A percentile compares a stretch with the other conserved stretches of the same genome.
Evolutionary conservation across 2,113 vertebrate genomes (phyloP).

Genomic region (Grammomys surdaster): DNA sequence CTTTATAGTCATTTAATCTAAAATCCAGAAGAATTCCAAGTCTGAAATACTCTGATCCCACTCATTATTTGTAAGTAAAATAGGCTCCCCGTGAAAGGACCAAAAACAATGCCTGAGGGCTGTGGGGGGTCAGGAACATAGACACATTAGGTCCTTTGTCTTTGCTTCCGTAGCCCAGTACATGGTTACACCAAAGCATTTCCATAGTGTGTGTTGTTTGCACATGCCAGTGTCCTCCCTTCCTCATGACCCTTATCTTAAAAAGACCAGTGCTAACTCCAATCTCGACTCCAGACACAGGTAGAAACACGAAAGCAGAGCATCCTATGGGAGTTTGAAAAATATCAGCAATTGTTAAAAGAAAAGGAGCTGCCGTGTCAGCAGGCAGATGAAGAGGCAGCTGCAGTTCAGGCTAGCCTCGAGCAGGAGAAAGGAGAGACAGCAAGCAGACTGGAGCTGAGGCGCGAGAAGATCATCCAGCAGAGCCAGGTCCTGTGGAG

Average conservation of each 20-base stretch:
- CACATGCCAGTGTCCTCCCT: not conserved
- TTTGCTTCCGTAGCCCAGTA: not conserved
- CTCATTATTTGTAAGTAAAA: not conserved
- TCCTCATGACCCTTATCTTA: not conserved
- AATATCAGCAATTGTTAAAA: slow-evolving; percentile 59
- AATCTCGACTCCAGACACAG: slow-evolving; percentile 56
- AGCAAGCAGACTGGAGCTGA: slow-evolving; percentile 42
- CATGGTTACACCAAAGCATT: not conserved
- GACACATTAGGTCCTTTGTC: not conserved
- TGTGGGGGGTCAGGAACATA: not conserved
- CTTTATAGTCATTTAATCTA: not conserved
- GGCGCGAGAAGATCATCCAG: not conserved
- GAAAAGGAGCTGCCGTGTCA: not conserved
- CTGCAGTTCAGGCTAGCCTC: slow-evolving; percentile 63
- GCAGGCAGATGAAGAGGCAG: slow-evolving; percentile 43
- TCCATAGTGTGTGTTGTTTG: not conserved
- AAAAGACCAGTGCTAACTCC: not conserved
- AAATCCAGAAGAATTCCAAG: not conserved
- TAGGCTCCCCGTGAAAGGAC: not conserved
- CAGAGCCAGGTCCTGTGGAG: slow-evolving; percentile 64
- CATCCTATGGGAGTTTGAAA: slow-evolving; percentile 75
- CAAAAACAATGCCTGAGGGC: not conserved
- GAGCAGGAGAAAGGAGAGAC: slow-evolving; percentile 67
- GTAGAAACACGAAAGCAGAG: slow-evolving; percentile 68
- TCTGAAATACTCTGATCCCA: not conserved